Evolutionary conservation across 2,888 invertebrate genomes (phyloP), one percentile per base, ranked within the genome.

Genomic region (Octonoba sinensis): DNA sequence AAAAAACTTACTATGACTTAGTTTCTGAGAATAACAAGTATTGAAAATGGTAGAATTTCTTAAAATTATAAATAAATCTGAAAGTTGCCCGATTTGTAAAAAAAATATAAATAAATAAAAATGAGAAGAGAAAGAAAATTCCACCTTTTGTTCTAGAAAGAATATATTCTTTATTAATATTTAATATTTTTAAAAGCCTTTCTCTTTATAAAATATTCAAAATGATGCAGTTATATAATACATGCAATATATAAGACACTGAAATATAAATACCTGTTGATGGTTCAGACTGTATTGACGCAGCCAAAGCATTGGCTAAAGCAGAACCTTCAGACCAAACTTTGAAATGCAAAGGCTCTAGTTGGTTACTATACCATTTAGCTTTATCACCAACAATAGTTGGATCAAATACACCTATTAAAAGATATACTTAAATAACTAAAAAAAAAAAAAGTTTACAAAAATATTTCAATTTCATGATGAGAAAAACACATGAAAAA

Each of bases 301-400:
- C 16, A 56, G 82, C 64, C 22, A 84, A 65, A 56, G 82, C 77
- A 69, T 62, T 78, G 16, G 56, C 72, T 56, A 84, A 76, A 12
- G 75, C 56, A 20, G 74, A 94, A 59, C 94, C 93, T 85, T 95
- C 93, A 87, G 96, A 96, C 95, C 96, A 97, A 1, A 97, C 97
- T 3, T 93, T 92, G 88, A 99, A 99, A 75, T 93, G 92, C 62
- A 99, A 94, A 0, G 95, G 94, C 85, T 96, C 96, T 84, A 99
- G 90, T 15, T 92, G 91, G 85, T 95, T 93, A 3, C 95, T 93
- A 89, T 94, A 99, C 99, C 99, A 99, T 89, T 97, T 97, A 22
- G 95, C 91, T 89, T 99, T 99, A 89, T 99, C 99, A 36, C 99
- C 99, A 77, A 99, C 94, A 88, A 96, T 94, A 20, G 93, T 91